Conservation (phyloP, 2,888 invertebrate genomes). For the Tupiocoris notatus region DNA sequence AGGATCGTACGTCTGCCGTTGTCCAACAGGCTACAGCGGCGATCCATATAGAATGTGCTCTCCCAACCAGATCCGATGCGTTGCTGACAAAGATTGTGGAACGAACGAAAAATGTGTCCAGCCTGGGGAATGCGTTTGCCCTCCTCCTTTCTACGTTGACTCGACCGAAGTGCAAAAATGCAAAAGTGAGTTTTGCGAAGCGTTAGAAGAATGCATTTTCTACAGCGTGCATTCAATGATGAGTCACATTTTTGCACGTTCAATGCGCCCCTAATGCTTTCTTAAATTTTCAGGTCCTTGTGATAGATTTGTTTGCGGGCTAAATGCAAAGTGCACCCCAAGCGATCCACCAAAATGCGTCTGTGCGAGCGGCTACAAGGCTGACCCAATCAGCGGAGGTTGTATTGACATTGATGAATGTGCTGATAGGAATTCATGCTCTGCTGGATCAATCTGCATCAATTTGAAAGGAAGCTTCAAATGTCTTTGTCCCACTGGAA, state of each 20-base stretch:
- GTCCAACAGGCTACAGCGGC: constrained; percentile 77
- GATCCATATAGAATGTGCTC: constrained; percentile 79
- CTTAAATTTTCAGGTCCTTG: constrained; percentile 64
- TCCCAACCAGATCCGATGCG: constrained; percentile 77
- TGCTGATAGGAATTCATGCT: constrained; percentile 72
- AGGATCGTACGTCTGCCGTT: constrained; percentile 77
- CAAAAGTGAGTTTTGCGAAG: constrained; percentile 71
- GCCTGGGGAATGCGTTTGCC: constrained; percentile 87
- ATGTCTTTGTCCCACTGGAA: constrained; percentile 80
- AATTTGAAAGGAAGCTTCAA: constrained; percentile 83
- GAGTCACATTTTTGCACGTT: no score
- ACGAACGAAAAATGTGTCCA: constrained; percentile 87
- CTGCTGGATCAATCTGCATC: constrained; percentile 80
- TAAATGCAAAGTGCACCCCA: constrained; percentile 85
- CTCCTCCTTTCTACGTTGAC: constrained; percentile 85
- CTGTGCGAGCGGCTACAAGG: constrained; percentile 83
- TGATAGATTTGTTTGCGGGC: constrained; percentile 84
- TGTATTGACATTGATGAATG: constrained; percentile 87
- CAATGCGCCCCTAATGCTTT: constrained; percentile 3
- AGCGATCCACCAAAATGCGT: constrained; percentile 86
- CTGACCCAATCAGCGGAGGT: constrained; percentile 74
- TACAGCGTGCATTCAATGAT: no score
- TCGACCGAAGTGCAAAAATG: constrained; percentile 79
- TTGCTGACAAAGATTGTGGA: constrained; percentile 78
- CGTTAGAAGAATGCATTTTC: no score